These are phyloP conservation scores for Sphaerophoria rueppellii DNA, from an alignment of 2,888 invertebrate species.

Conservation along the genomic window DNA sequence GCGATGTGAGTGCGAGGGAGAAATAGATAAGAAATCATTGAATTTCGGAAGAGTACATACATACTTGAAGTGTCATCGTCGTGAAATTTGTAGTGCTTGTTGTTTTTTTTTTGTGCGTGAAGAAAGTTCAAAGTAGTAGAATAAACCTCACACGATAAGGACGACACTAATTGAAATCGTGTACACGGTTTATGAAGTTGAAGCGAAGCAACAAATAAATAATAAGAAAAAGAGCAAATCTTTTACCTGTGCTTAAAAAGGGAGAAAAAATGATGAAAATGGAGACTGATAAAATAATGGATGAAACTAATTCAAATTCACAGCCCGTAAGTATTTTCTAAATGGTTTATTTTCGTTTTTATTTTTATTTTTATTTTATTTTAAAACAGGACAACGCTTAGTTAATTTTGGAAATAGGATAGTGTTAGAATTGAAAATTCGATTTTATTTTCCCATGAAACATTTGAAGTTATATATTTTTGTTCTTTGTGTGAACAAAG, in stretches of 20 bases:
- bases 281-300: conserved; percentile 95
- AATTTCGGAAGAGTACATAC: conserved; percentile 58
- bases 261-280: conserved; percentile 88
- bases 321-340: conserved; percentile 83
- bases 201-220: conserved; percentile 42
- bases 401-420: too few species aligned
- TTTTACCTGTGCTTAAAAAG: conserved; percentile 49
- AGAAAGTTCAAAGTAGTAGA: conserved; percentile 51
- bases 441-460: background rate
- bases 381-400: background rate
- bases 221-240: conserved; percentile 57
- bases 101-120: conserved; percentile 18
- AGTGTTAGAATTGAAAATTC: background rate
- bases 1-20: conserved; percentile 33
- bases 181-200: conserved; percentile 33
- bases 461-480: background rate
- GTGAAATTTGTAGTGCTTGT: conserved; percentile 27
- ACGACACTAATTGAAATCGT: conserved; percentile 11
- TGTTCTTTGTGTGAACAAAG: conserved; percentile 10
- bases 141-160: conserved; percentile 43
- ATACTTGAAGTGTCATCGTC: conserved; percentile 61
- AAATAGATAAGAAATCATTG: conserved; percentile 44
- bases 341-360: conserved; percentile 26
- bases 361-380: background rate
- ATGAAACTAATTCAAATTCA: conserved; percentile 88